phyloP scores from a whole-genome alignment of 64 coral and sea anemone genomes.

The Montipora sp. region DNA sequence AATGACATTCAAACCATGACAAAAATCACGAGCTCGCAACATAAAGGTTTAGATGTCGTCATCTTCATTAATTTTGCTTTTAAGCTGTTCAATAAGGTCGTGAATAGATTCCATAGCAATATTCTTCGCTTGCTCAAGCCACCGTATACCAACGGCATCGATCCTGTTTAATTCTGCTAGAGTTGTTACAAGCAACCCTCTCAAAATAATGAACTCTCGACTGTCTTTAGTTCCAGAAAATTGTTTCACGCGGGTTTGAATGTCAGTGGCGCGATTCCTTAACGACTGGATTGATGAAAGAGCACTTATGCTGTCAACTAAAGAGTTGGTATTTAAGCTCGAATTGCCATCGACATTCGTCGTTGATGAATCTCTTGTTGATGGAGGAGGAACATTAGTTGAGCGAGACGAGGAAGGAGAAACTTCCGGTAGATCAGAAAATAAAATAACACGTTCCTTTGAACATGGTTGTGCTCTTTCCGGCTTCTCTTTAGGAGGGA shows the following conservation, averaged over 20 bases:
- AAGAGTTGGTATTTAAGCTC: conserved; percentile 16
- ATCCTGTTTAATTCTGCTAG: conserved; percentile 73
- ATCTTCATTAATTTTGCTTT: conserved; percentile 76
- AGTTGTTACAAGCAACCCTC: conserved; percentile 69
- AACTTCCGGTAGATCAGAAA: conserved; percentile 68
- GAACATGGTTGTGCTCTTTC: not conserved
- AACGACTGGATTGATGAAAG: conserved; percentile 69
- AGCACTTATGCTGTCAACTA: conserved; percentile 61
- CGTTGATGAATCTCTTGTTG: not conserved
- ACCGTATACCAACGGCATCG: conserved; percentile 51
- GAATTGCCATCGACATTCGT: not conserved
- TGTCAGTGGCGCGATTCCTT: conserved; percentile 59
- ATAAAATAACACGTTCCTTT: conserved; percentile 44
- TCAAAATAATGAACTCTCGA: conserved; percentile 62
- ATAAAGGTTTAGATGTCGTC: conserved; percentile 27
- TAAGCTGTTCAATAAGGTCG: conserved; percentile 47
- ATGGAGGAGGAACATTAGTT: not conserved
- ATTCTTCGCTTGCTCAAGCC: conserved; percentile 73
- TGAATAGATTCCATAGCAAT: conserved; percentile 79
- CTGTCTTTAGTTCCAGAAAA: conserved; percentile 69
- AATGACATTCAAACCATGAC: conserved; percentile 24
- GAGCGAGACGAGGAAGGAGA: not conserved
- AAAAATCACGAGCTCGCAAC: not conserved
- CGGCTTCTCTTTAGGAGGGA: conserved; percentile 3
- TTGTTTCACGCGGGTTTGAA: conserved; percentile 65